These are phyloP conservation scores for Diaphora mendica DNA, from an alignment of 2,888 invertebrate species.

Conservation along the genomic window DNA sequence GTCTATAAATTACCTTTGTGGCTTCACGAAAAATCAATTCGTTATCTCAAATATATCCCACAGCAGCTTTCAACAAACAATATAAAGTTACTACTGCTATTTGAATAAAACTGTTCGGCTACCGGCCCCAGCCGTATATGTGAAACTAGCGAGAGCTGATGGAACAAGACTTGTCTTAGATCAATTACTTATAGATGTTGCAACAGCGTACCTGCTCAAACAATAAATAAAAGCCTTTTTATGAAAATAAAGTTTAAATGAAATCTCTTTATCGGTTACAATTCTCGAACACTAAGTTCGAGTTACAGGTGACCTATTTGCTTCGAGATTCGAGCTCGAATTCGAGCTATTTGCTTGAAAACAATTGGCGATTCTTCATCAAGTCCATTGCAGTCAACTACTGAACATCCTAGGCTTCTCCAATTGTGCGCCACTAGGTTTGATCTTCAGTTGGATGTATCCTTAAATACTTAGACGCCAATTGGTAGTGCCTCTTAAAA, in stretches of 20 bases:
- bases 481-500: not conserved
- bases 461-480: no score
- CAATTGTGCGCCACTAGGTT: no score
- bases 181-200: not conserved
- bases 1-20: not conserved
- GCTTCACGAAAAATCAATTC: constrained; percentile 11
- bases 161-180: not conserved
- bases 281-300: not conserved
- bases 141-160: not conserved
- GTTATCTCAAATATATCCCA: constrained; percentile 3
- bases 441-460: no score
- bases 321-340: no score
- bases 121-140: not conserved
- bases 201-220: not conserved
- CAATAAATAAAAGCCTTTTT: not conserved
- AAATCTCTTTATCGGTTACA: not conserved
- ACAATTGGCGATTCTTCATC: no score
- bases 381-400: no score
- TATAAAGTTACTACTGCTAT: constrained; percentile 4
- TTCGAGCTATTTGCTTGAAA: no score
- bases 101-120: not conserved
- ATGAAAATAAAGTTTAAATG: not conserved
- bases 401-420: no score
- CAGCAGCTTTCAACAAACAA: constrained; percentile 1
- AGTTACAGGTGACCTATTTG: not conserved